phyloP scores from a whole-genome alignment of 2,113 vertebrate species.

The Brachypodius melanocephalos region DNA sequence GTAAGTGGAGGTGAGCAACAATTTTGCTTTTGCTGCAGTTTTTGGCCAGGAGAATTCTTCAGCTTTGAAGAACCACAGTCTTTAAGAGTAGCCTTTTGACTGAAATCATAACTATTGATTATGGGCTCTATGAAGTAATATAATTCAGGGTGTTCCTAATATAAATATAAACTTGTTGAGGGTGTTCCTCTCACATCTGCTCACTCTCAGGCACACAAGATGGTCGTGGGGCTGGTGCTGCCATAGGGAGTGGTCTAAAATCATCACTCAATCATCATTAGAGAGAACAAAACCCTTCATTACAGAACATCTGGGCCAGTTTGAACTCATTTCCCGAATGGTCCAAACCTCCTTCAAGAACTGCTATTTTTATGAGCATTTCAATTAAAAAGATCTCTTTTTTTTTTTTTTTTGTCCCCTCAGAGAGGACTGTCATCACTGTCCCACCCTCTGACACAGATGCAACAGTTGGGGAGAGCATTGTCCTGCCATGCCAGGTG shows the following conservation, averaged over 20 bases:
- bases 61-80: not conserved
- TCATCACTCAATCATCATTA: not conserved
- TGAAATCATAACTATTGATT: not conserved
- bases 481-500: constrained; percentile 86
- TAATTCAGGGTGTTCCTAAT: not conserved
- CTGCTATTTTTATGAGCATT: not conserved
- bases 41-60: not conserved
- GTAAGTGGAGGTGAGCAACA: not conserved
- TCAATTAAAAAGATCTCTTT: not conserved
- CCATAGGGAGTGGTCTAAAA: not conserved
- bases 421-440: constrained; percentile 83
- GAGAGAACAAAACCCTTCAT: not conserved
- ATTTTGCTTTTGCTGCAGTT: not conserved
- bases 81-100: not conserved
- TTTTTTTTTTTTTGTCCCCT: not conserved
- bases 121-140: not conserved
- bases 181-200: not conserved
- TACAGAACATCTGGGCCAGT: not conserved
- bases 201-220: fast-evolving
- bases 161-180: not conserved
- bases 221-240: not conserved
- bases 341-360: not conserved
- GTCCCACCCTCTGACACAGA: constrained; percentile 81
- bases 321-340: not conserved
- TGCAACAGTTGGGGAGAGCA: constrained; percentile 86